These are phyloP conservation scores for Takifugu ocellatus DNA, from an alignment of 2,797 vertebrate genomes.

Conservation along the genomic window DNA sequence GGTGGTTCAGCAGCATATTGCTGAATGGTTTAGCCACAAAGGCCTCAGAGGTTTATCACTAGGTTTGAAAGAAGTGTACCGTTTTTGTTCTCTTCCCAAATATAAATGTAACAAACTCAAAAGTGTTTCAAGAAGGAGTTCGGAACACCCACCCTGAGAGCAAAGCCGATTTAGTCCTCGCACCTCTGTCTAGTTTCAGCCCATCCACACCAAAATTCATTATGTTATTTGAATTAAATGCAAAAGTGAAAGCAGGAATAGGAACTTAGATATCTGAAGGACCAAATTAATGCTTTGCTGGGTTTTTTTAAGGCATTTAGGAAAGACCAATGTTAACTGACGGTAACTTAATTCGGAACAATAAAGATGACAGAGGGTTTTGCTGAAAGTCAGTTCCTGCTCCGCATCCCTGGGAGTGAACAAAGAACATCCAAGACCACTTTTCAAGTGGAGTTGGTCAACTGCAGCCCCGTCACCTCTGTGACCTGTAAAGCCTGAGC, in stretches of 20 bases:
- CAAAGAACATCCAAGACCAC: slow-evolving; percentile 67
- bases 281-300: slow-evolving; percentile 8
- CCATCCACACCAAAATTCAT: too few species aligned
- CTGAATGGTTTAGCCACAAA: slow-evolving; percentile 58
- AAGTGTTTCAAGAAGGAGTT: too few species aligned
- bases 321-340: slow-evolving; percentile 44
- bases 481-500: slow-evolving; percentile 62
- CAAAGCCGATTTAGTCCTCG: too few species aligned
- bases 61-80: too few species aligned
- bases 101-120: too few species aligned
- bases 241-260: too few species aligned
- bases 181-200: too few species aligned
- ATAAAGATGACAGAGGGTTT: slow-evolving; percentile 38
- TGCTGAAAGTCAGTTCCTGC: slow-evolving; percentile 42
- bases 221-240: too few species aligned
- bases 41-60: slow-evolving; percentile 43
- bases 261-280: too few species aligned
- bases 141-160: too few species aligned
- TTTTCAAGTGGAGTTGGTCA: slow-evolving; percentile 73
- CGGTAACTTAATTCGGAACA: slow-evolving; percentile 48
- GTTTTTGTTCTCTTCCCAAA: too few species aligned
- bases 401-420: slow-evolving; percentile 50
- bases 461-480: slow-evolving; percentile 58
- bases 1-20: slow-evolving; percentile 64
- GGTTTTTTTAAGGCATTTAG: slow-evolving; percentile 17